phyloP scores from a whole-genome alignment of 2,797 vertebrate genomes.

The Pelochelys cantorii region DNA sequence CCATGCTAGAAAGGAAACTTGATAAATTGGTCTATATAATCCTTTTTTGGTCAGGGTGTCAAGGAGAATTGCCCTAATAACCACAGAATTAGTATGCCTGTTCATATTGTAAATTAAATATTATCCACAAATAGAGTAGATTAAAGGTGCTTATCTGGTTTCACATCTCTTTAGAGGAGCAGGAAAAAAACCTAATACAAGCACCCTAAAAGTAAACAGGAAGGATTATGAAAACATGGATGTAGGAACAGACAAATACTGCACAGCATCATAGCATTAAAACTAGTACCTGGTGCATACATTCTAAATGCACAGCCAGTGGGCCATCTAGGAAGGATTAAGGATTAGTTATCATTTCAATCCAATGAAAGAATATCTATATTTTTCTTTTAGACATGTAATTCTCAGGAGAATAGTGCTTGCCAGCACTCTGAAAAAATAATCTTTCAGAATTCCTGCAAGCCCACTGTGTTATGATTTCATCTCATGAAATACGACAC shows the following conservation, averaged over 20 bases:
- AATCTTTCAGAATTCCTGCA: slow-evolving; percentile 86
- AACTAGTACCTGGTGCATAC: slow-evolving; percentile 64
- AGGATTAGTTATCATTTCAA: slow-evolving; percentile 82
- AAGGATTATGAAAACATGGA: not conserved
- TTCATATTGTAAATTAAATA: not conserved
- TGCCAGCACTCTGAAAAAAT: slow-evolving; percentile 86
- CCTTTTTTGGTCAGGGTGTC: slow-evolving; percentile 29
- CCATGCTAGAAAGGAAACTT: slow-evolving; percentile 31
- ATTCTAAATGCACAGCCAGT: slow-evolving; percentile 57
- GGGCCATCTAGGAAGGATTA: slow-evolving; percentile 80
- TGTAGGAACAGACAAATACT: not conserved
- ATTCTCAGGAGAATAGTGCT: slow-evolving; percentile 77
- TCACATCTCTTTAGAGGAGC: slow-evolving; percentile 32
- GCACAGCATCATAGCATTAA: slow-evolving; percentile 41
- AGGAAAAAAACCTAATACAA: not conserved
- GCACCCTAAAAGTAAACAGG: not conserved
- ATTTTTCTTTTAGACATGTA: slow-evolving; percentile 82
- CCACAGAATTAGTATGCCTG: not conserved
- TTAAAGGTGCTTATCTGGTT: slow-evolving; percentile 19
- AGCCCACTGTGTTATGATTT: slow-evolving; percentile 87
- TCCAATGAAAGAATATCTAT: slow-evolving; percentile 82
- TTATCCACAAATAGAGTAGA: slow-evolving; percentile 33
- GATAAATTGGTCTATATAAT: slow-evolving; percentile 12
- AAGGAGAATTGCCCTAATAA: slow-evolving; percentile 35
- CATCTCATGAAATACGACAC: slow-evolving; percentile 88